Conservation (phyloP, 1,140 invertebrate genomes). For the Cheumatopsyche charites region DNA sequence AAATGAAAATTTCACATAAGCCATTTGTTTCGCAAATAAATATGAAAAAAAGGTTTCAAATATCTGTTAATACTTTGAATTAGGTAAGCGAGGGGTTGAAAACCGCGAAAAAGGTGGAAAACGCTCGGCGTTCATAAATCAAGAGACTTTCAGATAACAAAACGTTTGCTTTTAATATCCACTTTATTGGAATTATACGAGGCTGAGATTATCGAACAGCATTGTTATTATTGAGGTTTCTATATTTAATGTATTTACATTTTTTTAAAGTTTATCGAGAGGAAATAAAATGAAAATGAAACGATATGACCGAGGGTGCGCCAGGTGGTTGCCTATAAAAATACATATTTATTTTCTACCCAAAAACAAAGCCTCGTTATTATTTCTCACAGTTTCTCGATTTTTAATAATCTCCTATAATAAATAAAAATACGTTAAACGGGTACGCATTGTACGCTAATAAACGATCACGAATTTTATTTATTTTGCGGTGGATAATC, state of each 20-base stretch:
- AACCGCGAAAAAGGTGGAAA: constrained; percentile 48
- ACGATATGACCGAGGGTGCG: constrained; percentile 26
- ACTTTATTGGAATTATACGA: constrained; percentile 47
- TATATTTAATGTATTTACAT: not conserved
- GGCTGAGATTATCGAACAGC: constrained; percentile 39
- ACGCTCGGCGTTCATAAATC: constrained; percentile 45
- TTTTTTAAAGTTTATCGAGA: constrained; percentile 42
- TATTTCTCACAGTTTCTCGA: constrained; percentile 33
- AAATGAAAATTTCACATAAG: too few species aligned
- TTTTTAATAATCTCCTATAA: constrained; percentile 34
- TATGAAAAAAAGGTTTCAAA: constrained; percentile 4
- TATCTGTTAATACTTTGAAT: constrained; percentile 21
- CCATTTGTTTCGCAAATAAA: too few species aligned
- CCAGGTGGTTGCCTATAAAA: constrained; percentile 47
- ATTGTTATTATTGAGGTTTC: constrained; percentile 31
- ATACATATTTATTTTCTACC: constrained; percentile 37
- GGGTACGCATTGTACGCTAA: constrained; percentile 21
- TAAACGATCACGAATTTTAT: constrained; percentile 24
- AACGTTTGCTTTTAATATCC: constrained; percentile 45
- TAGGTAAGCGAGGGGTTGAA: constrained; percentile 37
- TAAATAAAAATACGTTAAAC: constrained; percentile 20
- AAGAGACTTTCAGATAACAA: constrained; percentile 43
- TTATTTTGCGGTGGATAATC: constrained; percentile 23
- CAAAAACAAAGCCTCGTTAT: constrained; percentile 22
- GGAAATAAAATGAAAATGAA: constrained; percentile 30